A percentile compares a stretch with the other conserved stretches of the same genome.
These are phyloP conservation scores for Cinclus mexicanus DNA, from an alignment of 2,113 vertebrate genomes.

Conservation along the genomic window DNA sequence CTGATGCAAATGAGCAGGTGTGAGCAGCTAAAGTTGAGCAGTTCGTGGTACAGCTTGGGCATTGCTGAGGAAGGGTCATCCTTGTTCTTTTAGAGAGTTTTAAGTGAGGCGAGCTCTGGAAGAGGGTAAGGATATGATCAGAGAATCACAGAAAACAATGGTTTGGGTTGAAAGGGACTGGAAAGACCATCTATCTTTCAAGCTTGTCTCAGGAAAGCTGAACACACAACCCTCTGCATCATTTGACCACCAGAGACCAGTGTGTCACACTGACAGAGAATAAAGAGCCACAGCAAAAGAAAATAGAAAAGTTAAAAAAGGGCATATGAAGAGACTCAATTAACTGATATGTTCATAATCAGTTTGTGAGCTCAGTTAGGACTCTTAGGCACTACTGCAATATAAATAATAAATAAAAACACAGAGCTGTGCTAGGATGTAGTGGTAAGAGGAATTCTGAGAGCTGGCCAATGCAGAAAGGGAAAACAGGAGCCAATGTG, in stretches of 20 bases:
- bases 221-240: not conserved
- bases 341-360: not conserved
- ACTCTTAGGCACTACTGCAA: slow-evolving; percentile 12
- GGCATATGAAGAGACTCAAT: not conserved
- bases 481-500: slow-evolving; percentile 52
- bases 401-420: slow-evolving; percentile 56
- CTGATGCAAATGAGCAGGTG: not conserved
- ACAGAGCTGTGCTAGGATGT: not conserved
- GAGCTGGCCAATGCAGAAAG: slow-evolving; percentile 25
- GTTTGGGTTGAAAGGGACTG: not conserved
- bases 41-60: not conserved
- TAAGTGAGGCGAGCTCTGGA: not conserved
- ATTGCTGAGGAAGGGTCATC: not conserved
- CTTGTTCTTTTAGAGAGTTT: not conserved
- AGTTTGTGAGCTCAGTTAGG: slow-evolving; percentile 12
- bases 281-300: not conserved
- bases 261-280: not conserved
- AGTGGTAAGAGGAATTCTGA: slow-evolving; percentile 45
- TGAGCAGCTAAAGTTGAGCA: not conserved
- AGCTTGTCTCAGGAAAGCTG: not conserved
- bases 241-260: not conserved
- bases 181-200: not conserved
- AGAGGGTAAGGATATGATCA: not conserved
- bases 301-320: not conserved
- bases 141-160: not conserved